phyloP scores from a whole-genome alignment of 2,113 vertebrate genomes.

The Bubo blakistoni region DNA sequence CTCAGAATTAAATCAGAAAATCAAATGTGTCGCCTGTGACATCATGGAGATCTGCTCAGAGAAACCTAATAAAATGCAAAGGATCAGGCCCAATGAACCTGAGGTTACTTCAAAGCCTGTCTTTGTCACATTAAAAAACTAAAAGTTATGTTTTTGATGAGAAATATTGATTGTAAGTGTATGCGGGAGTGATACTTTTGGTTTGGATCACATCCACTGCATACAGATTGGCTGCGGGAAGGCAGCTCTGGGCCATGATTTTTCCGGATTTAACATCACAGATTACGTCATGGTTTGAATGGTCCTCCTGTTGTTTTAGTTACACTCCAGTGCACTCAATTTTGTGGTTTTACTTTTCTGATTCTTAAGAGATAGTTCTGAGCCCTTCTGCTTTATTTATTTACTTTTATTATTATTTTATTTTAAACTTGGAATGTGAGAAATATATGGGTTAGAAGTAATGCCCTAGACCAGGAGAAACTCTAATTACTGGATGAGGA shows the following conservation, averaged over 20 bases:
- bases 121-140: background rate
- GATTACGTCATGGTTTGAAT: background rate
- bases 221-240: background rate
- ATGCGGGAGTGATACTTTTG: background rate
- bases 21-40: background rate
- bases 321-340: background rate
- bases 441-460: background rate
- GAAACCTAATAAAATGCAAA: background rate
- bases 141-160: background rate
- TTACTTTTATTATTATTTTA: background rate
- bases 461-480: background rate
- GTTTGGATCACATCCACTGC: background rate
- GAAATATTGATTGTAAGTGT: background rate
- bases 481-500: background rate
- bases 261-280: background rate
- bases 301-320: background rate
- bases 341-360: background rate
- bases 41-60: background rate
- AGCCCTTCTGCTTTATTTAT: background rate
- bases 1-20: background rate
- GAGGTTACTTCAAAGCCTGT: background rate
- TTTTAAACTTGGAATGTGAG: background rate
- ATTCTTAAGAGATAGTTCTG: background rate
- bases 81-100: background rate
- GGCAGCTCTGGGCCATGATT: background rate